A percentile compares a stretch with the other conserved stretches of the same genome.
These are phyloP conservation scores for Apamea crenata DNA, from an alignment of 2,888 invertebrate genomes.

Conservation along the genomic window DNA sequence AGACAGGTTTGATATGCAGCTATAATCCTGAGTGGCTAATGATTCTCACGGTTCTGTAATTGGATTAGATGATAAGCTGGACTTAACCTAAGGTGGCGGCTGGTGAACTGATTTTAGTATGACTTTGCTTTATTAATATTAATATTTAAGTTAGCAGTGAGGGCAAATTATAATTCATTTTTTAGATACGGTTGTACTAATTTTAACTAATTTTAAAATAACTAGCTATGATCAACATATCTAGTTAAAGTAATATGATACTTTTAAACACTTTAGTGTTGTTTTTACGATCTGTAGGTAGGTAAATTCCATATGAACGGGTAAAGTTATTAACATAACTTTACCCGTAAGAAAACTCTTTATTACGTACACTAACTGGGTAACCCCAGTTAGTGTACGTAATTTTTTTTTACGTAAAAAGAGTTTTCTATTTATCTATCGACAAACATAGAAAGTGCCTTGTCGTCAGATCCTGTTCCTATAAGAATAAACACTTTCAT, in stretches of 20 bases:
- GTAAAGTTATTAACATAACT: too few species aligned
- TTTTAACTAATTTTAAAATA: too few species aligned
- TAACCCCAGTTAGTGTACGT: too few species aligned
- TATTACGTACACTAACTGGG: too few species aligned
- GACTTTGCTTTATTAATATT: conserved; percentile 26
- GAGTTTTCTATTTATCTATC: not conserved
- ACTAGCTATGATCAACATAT: too few species aligned
- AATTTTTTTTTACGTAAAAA: too few species aligned
- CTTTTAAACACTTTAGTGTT: too few species aligned
- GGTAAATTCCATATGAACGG: not conserved
- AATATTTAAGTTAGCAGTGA: not conserved
- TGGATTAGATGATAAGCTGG: conserved; percentile 56
- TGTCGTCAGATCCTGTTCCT: conserved; percentile 2
- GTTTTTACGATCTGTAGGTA: too few species aligned
- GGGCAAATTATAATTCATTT: not conserved
- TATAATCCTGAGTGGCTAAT: conserved; percentile 56
- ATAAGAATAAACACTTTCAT: not conserved
- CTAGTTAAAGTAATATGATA: too few species aligned
- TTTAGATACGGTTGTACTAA: not conserved
- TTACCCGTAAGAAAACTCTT: too few species aligned
- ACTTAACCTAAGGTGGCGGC: conserved; percentile 47
- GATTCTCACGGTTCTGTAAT: conserved; percentile 60
- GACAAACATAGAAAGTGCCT: conserved; percentile 2
- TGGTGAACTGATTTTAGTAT: conserved; percentile 44
- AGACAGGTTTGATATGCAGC: conserved; percentile 60